Percentiles rank a stretch among this genome's conserved stretches.
Conservation (phyloP, 2,113 vertebrate species). For the Ciconia boyciana region DNA sequence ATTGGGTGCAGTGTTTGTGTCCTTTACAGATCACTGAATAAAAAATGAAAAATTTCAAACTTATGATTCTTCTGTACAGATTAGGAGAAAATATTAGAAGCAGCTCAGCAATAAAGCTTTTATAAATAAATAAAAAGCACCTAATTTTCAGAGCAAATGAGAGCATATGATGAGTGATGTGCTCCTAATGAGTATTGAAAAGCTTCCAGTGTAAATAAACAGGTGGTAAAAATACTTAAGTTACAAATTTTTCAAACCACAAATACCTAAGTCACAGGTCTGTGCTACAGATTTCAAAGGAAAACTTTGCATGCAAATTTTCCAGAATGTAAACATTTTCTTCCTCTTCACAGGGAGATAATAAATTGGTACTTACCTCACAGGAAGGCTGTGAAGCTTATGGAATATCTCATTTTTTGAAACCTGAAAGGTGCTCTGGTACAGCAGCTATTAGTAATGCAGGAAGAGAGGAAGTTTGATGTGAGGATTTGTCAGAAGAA, state of each 20-base stretch:
- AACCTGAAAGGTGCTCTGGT: not conserved
- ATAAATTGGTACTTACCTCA: not conserved
- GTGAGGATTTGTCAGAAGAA: not conserved
- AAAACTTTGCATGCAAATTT: not conserved
- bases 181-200: not conserved
- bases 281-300: not conserved
- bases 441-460: not conserved
- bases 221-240: constrained; percentile 24
- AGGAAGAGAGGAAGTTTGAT: not conserved
- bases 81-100: not conserved
- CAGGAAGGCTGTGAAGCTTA: not conserved
- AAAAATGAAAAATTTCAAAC: not conserved
- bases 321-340: not conserved
- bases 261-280: not conserved
- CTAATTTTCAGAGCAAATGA: constrained; percentile 15
- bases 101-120: not conserved
- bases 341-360: not conserved
- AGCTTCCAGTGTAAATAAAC: constrained; percentile 32
- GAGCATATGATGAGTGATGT: not conserved
- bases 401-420: not conserved
- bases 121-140: constrained; percentile 11
- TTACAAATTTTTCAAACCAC: not conserved
- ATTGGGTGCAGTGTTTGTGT: not conserved
- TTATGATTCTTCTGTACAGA: not conserved
- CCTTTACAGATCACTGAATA: not conserved